These are phyloP conservation scores for Tetramorium alpestre DNA, from an alignment of 1,140 invertebrate species.

Conservation along the genomic window DNA sequence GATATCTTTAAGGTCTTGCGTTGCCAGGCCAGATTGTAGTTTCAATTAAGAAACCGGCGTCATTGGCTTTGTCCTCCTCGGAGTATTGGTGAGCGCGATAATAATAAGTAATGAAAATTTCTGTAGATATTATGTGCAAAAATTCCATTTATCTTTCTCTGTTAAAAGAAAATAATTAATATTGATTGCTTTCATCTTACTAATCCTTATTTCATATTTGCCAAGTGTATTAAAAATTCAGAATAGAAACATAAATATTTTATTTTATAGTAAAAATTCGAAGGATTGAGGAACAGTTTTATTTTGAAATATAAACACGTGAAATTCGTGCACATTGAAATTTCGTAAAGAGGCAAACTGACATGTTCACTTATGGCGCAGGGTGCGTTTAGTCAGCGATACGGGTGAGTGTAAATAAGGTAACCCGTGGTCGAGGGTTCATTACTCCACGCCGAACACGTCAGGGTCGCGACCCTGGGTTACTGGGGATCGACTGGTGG, in stretches of 20 bases:
- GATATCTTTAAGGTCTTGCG: slow-evolving; percentile 52
- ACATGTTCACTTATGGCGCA: slow-evolving; percentile 49
- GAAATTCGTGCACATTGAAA: slow-evolving; percentile 7
- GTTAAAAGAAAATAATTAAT: background rate
- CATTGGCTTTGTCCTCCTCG: slow-evolving; percentile 15
- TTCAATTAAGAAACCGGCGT: slow-evolving; percentile 55
- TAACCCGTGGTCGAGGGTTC: slow-evolving; percentile 66
- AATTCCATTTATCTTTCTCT: background rate
- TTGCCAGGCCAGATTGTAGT: slow-evolving; percentile 44
- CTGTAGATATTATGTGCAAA: background rate
- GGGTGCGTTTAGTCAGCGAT: slow-evolving; percentile 61
- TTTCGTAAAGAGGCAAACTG: slow-evolving; percentile 60
- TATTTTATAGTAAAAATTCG: background rate
- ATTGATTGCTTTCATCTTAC: background rate
- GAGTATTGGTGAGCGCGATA: background rate
- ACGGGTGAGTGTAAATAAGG: slow-evolving; percentile 75
- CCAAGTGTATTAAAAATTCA: background rate
- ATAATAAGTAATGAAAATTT: slow-evolving; percentile 25
- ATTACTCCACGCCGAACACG: slow-evolving; percentile 63
- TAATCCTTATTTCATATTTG: background rate
- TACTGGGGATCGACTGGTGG: slow-evolving; percentile 45
- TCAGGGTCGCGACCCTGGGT: slow-evolving; percentile 70
- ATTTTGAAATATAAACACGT: background rate
- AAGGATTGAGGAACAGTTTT: background rate
- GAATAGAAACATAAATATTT: background rate